phyloP scores from a whole-genome alignment of 2,797 vertebrate genomes.

The Enoplosus armatus region DNA sequence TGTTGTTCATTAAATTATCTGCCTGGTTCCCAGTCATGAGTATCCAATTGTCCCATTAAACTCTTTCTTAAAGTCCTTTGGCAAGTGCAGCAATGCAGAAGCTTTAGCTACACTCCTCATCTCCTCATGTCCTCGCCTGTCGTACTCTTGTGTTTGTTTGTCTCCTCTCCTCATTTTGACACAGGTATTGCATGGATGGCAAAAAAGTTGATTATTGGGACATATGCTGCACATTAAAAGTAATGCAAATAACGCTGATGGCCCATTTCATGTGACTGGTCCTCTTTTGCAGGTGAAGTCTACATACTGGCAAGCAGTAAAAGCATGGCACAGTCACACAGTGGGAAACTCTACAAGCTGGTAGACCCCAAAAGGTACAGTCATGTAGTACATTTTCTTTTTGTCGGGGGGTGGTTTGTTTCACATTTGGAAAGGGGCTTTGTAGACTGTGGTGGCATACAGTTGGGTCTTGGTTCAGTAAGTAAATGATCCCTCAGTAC shows the following conservation, averaged over 20 bases:
- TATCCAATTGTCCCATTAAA: conserved; percentile 79
- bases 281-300: conserved; percentile 90
- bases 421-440: background rate
- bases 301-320: conserved; percentile 98
- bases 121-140: conserved; percentile 32
- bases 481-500: conserved; percentile 27
- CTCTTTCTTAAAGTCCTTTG: conserved; percentile 66
- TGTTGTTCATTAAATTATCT: conserved; percentile 84
- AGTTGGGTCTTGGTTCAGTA: conserved; percentile 17
- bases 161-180: conserved; percentile 23
- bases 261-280: conserved; percentile 20
- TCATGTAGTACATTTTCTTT: background rate
- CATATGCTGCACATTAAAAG: conserved; percentile 3
- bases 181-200: background rate
- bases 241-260: conserved; percentile 22
- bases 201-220: conserved; percentile 11
- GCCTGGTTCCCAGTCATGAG: conserved; percentile 81
- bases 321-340: conserved; percentile 94
- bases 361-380: conserved; percentile 96
- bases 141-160: conserved; percentile 21
- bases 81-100: conserved; percentile 73
- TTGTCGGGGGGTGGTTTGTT: background rate
- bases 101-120: conserved; percentile 34
- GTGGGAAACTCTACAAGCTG: conserved; percentile 97
- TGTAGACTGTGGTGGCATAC: conserved; percentile 28